Base-by-base conservation (phyloP, 2,797 vertebrate genomes). In the Phrynocephalus forsythii region DNA sequence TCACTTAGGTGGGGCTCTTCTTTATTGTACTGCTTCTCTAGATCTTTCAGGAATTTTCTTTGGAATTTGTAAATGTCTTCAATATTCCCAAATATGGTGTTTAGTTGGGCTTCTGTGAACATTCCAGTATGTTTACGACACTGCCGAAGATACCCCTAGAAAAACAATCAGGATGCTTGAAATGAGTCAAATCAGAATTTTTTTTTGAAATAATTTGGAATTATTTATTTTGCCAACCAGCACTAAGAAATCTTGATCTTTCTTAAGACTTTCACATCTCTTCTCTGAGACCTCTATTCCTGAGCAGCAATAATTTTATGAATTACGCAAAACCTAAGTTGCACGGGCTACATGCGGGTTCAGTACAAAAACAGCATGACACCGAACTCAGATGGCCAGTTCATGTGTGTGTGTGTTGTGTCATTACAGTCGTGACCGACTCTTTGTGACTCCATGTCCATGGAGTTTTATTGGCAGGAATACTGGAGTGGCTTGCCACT, bases 41-140 rank as follows among this genome's bases (percentile, higher is more conserved):
- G 97, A 91, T 99, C 98, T 94, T 97, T 98, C 90, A 99, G 95
- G 94, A 99, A 99, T 93, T 97, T 98, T 91, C 98, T 98, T 94
- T 99, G 99, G 95, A 99, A 99, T 93, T 93, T 98, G 97, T 99
- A 99, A 96, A 99, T 98, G 80, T 99, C 99, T 96, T 99, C 99
- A 87, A 99, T 99, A 96, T 99, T 99, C 96, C 99, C 98, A 96
- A 99, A 99, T 95, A 99, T 99, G 90, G 97, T 99, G 94, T 96
- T 97, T 67, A 99, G 91, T 90, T 99, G 99, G 56, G 92, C 96
- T 75, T 97, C 93, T 0, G 98, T 98, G 95, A 99, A 99, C 99
- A 99, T 99, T 84, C 97, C 97, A 0, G 98, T 98, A 94, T 98
- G 97, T 95, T 99, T 99, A 85, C 98, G 98, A 92, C 99, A 99